Evolutionary conservation across 2,797 vertebrate species (phyloP).

Genomic region (Chelon auratus): DNA sequence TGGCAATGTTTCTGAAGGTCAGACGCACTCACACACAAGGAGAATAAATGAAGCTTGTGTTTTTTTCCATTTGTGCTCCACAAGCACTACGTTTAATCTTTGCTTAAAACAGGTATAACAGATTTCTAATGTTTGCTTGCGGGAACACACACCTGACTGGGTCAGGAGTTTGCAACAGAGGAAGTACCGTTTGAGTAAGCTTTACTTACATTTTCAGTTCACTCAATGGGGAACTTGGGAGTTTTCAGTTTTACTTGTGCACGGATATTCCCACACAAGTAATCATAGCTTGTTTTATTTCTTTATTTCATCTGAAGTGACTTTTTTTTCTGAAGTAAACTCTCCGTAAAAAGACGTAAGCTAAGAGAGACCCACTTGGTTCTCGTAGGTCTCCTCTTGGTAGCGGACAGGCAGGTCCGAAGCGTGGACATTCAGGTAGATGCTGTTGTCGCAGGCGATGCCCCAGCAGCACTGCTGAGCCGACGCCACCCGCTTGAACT

Average conservation of each 20-base stretch:
- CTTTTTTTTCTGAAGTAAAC: background rate
- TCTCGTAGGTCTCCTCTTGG: conserved; percentile 96
- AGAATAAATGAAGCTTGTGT: background rate
- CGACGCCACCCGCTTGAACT: conserved; percentile 93
- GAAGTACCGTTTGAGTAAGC: conserved; percentile 45
- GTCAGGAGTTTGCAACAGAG: conserved; percentile 12
- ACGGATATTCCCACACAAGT: background rate
- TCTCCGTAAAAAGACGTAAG: background rate
- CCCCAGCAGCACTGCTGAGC: conserved; percentile 95
- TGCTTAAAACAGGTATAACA: background rate
- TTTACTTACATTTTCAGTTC: conserved; percentile 6
- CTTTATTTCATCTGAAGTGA: background rate
- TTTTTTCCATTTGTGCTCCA: background rate
- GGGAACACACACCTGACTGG: background rate
- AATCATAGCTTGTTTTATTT: too few species aligned
- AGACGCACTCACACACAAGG: background rate
- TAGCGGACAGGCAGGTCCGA: conserved; percentile 92
- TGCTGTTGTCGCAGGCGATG: conserved; percentile 92
- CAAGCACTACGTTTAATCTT: background rate
- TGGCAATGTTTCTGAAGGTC: background rate
- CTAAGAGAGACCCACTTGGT: conserved; percentile 86
- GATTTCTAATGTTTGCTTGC: background rate
- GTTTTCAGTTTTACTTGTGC: conserved; percentile 6
- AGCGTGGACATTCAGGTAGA: conserved; percentile 91
- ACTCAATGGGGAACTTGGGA: background rate